Evolutionary conservation across 2,113 vertebrate species (phyloP).

Genomic region (Trogon melanurus): DNA sequence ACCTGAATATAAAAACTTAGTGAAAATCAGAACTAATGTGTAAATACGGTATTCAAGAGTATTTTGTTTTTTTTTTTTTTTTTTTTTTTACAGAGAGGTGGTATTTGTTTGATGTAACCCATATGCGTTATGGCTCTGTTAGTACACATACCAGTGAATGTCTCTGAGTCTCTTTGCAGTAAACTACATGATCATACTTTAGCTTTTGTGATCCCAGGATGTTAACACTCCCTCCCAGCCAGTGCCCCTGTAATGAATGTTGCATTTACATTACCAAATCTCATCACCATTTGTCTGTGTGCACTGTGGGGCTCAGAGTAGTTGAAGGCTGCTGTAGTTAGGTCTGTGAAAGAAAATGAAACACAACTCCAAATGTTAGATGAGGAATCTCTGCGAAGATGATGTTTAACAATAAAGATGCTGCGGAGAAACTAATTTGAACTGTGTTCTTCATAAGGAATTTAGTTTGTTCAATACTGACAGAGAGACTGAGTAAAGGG

Average conservation of each 20-base stretch:
- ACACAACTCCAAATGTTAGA: background rate
- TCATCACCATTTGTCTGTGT: background rate
- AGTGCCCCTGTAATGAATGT: background rate
- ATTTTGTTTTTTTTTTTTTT: background rate
- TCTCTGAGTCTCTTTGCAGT: constrained; percentile 7
- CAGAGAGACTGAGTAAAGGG: background rate
- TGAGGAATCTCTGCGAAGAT: background rate
- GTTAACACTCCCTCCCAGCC: constrained; percentile 13
- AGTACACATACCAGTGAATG: background rate
- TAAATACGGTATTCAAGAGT: background rate
- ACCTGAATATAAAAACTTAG: background rate
- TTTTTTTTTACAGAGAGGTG: background rate
- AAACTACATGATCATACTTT: background rate
- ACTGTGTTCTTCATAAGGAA: background rate
- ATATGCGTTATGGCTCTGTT: background rate
- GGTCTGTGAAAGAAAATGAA: constrained; percentile 12
- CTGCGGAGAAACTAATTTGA: background rate
- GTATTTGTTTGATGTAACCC: background rate
- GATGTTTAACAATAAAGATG: background rate
- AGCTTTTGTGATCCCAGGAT: constrained; percentile 17
- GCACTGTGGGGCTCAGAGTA: background rate
- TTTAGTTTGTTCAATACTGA: background rate
- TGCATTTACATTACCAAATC: constrained; percentile 1
- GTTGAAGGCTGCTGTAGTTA: background rate
- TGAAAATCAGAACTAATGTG: background rate